Evolutionary conservation across 2,888 invertebrate genomes (phyloP), one percentile per base, ranked within the genome.

Genomic region (Allophyes oxyacanthae): DNA sequence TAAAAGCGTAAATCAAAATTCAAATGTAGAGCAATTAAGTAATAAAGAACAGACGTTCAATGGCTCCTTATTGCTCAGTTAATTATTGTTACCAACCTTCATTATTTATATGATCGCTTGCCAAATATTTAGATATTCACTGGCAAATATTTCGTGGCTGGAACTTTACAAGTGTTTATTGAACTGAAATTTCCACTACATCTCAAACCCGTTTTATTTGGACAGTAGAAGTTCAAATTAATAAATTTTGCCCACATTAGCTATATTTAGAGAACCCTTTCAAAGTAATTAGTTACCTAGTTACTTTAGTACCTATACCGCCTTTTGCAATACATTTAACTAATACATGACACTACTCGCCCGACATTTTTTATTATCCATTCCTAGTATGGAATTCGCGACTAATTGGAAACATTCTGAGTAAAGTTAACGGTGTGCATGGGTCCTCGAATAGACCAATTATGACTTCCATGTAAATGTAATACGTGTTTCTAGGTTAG

Each of bases 341-440:
- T 6, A n/a, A n/a, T n/a, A 48, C 44, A 9, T 53, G 52, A 64
- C 66, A 69, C 50, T 50, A 37, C 20, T 28, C 7, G 9, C 5
- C 40, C 37, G 25, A 41, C 9, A 13, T 51, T 68, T 52, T 67
- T 64, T 63, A 26, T 32, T 33, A 28, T 41, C 37, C 11, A n/a
- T 7, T 54, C 43, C 51, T 38, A 25, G 28, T 49, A 60, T 33
- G 45, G 69, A n/a, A 45, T 51, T 46, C 37, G 36, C 44, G 40
- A 30, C 60, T 67, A 69, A 67, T 67, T 67, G 69, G 54, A 59
- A 59, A 11, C 11, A 52, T 64, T 55, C 64, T 42, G 32, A 49
- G 44, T 45, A 38, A 36, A 51, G 43, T 8, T 11, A n/a, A 49
- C 59, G 67, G 69, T 52, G 54, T 52, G 53, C 32, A 36, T 30